Conservation (phyloP, 2,113 vertebrate genomes). For the Ammodytes dubius region DNA sequence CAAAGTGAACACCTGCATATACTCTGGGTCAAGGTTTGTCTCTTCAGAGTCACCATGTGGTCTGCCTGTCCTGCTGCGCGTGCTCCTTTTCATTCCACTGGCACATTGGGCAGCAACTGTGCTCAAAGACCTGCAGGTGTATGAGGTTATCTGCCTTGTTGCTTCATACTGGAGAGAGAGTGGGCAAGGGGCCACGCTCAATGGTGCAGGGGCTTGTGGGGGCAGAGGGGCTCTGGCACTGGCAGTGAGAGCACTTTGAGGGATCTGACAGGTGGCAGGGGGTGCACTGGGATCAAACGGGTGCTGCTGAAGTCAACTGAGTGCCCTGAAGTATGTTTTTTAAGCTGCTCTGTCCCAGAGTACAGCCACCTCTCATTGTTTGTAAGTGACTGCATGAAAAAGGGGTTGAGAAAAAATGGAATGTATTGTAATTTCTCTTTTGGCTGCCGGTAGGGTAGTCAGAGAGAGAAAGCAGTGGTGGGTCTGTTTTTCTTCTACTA, state of each 20-base stretch:
- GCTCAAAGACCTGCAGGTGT: conserved; percentile 22
- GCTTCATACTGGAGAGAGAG: conserved; percentile 1
- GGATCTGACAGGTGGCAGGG: conserved; percentile 28
- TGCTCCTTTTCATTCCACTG: conserved; percentile 2
- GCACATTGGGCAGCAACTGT: conserved; percentile 26
- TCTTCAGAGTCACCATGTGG: conserved; percentile 9
- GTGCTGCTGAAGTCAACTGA: conserved; percentile 7
- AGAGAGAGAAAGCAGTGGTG: neutral
- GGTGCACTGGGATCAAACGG: conserved; percentile 29
- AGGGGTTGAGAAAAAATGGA: neutral
- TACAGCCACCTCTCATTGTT: neutral
- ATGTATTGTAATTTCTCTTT: neutral
- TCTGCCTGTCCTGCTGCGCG: conserved; percentile 21
- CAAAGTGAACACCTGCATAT: conserved; percentile 7
- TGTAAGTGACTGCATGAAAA: neutral
- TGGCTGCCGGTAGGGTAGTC: neutral
- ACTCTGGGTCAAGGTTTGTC: conserved; percentile 7
- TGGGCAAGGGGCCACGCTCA: conserved; percentile 1
- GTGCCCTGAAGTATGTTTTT: conserved; percentile 1
- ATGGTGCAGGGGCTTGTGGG: neutral
- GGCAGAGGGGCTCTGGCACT: conserved; percentile 16
- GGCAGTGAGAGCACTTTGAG: conserved; percentile 22
- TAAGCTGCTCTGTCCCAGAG: neutral
- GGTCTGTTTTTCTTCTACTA: neutral
- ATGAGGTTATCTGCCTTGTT: conserved; percentile 1